Evolutionary conservation across 64 coral and sea anemone genomes (phyloP), one percentile per base, ranked within the genome.

Genomic region (Montipora cactus): DNA sequence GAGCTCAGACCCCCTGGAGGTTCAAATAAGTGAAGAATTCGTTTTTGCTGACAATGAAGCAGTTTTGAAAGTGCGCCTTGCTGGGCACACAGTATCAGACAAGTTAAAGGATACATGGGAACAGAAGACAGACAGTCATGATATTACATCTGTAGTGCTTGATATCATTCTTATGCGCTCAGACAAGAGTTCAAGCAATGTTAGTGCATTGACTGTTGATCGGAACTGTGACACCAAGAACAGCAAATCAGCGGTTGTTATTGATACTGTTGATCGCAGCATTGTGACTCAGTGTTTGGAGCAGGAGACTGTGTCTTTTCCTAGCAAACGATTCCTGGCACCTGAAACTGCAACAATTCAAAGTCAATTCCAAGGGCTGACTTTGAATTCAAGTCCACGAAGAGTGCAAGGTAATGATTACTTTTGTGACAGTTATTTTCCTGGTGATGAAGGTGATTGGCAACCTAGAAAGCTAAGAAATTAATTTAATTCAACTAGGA

Each of bases 231-330:
- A 47, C 4, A 86, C 46, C 52, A 79, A 67, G n/a, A 22, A 49
- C 8, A 55, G 15, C 18, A 78, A 18, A 75, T 57, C 21, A 13
- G 23, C 53, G n/a, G 51, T 47, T 19, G 21, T 28, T 5, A 57
- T 78, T 57, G 83, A 87, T 18, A 91, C 58, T 91, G 91, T 55
- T 50, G 74, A 76, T 48, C 83, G 72, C 21, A 74, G 81, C 51
- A 52, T 93, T 66, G 22, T 88, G 8, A 86, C 58, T 46, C 91
- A 93, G 67, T 2, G 49, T 52, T 25, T 93, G 53, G 75, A 68
- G 14, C 21, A 79, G 4, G 91, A 80, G 67, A 85, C 76, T 12
- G 91, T 49, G 15, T 8, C 49, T 59, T 28, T 92, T 3, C 81
- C 18, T 0, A 28, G 0, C 45, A 53, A 81, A 22, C n/a, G 51